Evolutionary conservation across 2,888 invertebrate genomes (phyloP).

Genomic region (Caenorhabditis imperialis): DNA sequence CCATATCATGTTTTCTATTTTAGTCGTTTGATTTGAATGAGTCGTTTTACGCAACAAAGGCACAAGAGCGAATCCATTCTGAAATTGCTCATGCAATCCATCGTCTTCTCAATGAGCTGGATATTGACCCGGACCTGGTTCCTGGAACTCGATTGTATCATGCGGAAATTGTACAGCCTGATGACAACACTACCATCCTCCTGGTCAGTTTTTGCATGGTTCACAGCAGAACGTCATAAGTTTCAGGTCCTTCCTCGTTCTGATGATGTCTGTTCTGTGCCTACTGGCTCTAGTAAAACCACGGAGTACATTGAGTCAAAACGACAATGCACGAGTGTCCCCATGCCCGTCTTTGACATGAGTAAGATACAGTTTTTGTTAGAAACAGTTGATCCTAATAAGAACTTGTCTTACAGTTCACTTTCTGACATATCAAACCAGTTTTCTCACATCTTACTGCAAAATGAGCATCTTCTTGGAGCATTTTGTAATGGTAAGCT

Average conservation of each 20-base stretch:
- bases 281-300: constrained; percentile 82
- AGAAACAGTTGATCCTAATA: background rate
- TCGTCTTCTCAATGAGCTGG: constrained; percentile 70
- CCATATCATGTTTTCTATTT: too few relatives aligned
- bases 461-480: constrained; percentile 93
- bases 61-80: constrained; percentile 79
- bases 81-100: constrained; percentile 59
- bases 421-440: constrained; percentile 91
- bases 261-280: constrained; percentile 86
- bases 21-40: constrained; percentile 61
- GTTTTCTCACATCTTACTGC: constrained; percentile 91
- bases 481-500: constrained; percentile 81
- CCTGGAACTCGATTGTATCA: constrained; percentile 91
- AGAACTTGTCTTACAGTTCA: constrained; percentile 86
- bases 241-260: constrained; percentile 70
- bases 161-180: constrained; percentile 92
- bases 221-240: background rate
- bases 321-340: constrained; percentile 89
- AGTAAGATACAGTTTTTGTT: constrained; percentile 79
- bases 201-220: constrained; percentile 82
- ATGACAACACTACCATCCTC: constrained; percentile 90
- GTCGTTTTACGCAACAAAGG: constrained; percentile 67
- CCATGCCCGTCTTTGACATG: constrained; percentile 86
- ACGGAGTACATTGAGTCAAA: constrained; percentile 83
- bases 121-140: constrained; percentile 80